Base-by-base conservation (phyloP, 2,888 invertebrate genomes). In the Subacronicta megacephala region DNA sequence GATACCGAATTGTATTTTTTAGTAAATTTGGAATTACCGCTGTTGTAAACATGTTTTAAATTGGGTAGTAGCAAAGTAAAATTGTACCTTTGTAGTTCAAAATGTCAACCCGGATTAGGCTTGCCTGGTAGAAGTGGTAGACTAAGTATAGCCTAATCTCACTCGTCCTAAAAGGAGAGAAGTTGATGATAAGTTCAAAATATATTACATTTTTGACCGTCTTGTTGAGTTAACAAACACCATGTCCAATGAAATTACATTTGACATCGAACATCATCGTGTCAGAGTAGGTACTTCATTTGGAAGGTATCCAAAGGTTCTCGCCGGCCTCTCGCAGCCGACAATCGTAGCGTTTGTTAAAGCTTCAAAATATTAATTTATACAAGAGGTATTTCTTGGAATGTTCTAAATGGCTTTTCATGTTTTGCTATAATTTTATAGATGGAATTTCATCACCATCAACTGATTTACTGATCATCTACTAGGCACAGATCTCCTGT, bases 271-370 rank as follows among this genome's bases (percentile, higher is more conserved):
- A 55, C 62, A 69, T 62, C 65, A 72, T 68, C 54, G 69, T 62
- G 63, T 59, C 51, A 64, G 56, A 72, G 64, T 26, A 18, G 18
- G 18, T 18, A 26, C 20, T 6, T 55, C 52, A 57, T 64, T 77
- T 78, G 77, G 75, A 75, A 59, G 49, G 29, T 9, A 52, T 77
- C 77, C 78, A 77, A 75, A 29, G 16, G 42, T 49, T 47, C 41
- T 43, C 38, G 52, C 62, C 40, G 36, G 36, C 37, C 38, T 63
- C 43, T 35, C 58, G 40, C 18, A 52, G 47, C 12, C 49, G 50
- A 49, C 46, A 58, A 57, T 40, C 52, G 58, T 49, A 53, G 36
- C 36, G 23, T 37, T 60, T 51, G 60, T 67, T 53, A 53, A 55
- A 49, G 36, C 44, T 47, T 47, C 23, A 40, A 38, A 55, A 53